Evolutionary conservation across 1,140 invertebrate species (phyloP), one percentile per base, ranked within the genome.

Genomic region (Drosophila varians): DNA sequence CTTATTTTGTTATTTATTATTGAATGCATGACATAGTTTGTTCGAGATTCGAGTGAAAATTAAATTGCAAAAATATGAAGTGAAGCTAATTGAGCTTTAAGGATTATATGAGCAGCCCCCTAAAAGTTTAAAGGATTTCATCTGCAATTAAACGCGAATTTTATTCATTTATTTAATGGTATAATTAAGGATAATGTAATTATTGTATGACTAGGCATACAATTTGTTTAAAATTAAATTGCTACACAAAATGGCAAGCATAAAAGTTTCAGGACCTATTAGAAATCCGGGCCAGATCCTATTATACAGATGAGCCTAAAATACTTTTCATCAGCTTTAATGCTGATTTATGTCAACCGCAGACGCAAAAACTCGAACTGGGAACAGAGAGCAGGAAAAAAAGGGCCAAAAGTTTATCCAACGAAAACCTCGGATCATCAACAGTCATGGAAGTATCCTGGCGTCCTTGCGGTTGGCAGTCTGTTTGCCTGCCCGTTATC

Each of bases 341-440:
- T 74, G 68, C 74, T 80, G 80, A 86, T 86, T 87, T 87, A 86
- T 86, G 80, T 73, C 80, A 87, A 64, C 72, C 76, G 46, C 82
- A 87, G 70, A 51, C 26, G 34, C 69, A 72, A 38, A 38, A 14
- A 16, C 36, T 12, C 14, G 14, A 0, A 34, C 16, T n/a, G n/a
- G n/a, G n/a, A n/a, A n/a, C n/a, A n/a, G n/a, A n/a, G n/a, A n/a
- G n/a, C n/a, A n/a, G 34, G 3, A 42, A 61, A 47, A 45, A 64
- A 73, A 74, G 58, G 79, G 66, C 60, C 73, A 76, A 86, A 66
- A 84, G 72, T 80, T 86, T 76, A 60, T 70, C 68, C 71, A 62
- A 23, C 31, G 71, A 26, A 43, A 77, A 62, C 62, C 73, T 61
- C 45, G 68, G 57, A 56, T 74, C 72, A 87, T 61, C 47, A 72